These are phyloP conservation scores for Papilio glaucus DNA, from an alignment of 1,140 invertebrate genomes.

Conservation along the genomic window DNA sequence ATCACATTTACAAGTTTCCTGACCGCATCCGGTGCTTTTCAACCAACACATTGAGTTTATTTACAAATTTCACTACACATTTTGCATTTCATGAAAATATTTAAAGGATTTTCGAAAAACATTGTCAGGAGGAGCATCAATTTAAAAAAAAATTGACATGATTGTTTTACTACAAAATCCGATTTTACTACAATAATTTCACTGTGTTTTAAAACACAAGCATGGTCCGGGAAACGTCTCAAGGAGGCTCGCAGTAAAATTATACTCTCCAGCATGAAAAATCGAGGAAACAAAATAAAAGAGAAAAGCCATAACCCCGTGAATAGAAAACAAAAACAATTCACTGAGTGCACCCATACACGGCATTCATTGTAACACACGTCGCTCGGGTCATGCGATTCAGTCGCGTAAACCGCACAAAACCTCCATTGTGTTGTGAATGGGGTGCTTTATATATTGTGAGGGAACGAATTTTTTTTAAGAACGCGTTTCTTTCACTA, in stretches of 20 bases:
- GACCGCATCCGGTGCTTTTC: conserved; percentile 40
- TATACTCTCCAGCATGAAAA: conserved; percentile 67
- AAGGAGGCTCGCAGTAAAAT: conserved; percentile 66
- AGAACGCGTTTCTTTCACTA: conserved; percentile 71
- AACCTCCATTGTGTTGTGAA: conserved; percentile 74
- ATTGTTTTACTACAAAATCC: no score
- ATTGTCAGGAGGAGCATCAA: neutral
- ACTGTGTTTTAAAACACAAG: neutral
- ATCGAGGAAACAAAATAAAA: conserved; percentile 64
- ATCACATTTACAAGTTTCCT: conserved; percentile 42
- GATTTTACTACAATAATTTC: neutral
- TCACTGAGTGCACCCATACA: conserved; percentile 76
- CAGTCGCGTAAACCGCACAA: conserved; percentile 64
- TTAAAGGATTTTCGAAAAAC: conserved; percentile 12
- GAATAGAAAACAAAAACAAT: conserved; percentile 74
- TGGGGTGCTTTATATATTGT: conserved; percentile 73
- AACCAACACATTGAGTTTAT: conserved; percentile 38
- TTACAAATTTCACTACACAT: neutral
- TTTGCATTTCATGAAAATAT: neutral
- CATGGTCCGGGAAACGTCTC: conserved; percentile 41
- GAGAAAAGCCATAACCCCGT: conserved; percentile 58
- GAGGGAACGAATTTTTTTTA: conserved; percentile 75
- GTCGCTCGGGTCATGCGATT: conserved; percentile 66
- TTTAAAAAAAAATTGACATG: no score
- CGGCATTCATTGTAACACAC: conserved; percentile 71